A percentile compares a stretch with the other conserved stretches of the same genome.
Conservation (phyloP, 2,113 vertebrate species). For the Phylloscopus trochiloides region DNA sequence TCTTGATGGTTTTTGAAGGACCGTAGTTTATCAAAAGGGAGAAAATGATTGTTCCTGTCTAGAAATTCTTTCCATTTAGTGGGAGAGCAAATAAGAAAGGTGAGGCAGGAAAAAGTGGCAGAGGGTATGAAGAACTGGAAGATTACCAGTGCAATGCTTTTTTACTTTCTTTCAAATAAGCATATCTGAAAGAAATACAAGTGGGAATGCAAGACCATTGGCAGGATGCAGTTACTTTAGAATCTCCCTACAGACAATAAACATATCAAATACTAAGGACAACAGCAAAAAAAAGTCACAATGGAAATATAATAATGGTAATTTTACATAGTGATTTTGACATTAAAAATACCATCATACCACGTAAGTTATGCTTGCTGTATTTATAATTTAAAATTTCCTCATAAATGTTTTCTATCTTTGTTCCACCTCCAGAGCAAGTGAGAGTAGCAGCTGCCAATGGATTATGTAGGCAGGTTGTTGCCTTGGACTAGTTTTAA, state of each 20-base stretch:
- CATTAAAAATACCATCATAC: neutral
- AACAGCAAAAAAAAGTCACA: neutral
- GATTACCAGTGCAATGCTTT: neutral
- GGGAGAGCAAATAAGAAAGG: neutral
- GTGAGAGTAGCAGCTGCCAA: neutral
- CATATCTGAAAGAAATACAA: neutral
- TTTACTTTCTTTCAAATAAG: neutral
- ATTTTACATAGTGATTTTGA: neutral
- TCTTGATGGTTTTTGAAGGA: neutral
- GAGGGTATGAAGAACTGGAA: neutral
- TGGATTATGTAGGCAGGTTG: neutral
- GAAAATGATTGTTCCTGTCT: neutral
- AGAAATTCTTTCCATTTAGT: neutral
- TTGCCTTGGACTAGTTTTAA: neutral
- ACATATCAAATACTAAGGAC: neutral
- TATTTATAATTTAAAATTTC: neutral
- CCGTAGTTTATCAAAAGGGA: neutral
- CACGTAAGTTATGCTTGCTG: neutral
- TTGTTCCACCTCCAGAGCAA: neutral
- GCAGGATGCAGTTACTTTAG: neutral
- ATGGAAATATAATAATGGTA: neutral
- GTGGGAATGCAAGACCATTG: neutral
- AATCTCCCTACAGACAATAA: neutral
- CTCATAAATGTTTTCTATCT: neutral
- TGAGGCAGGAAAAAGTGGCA: neutral